Evolutionary conservation across 1,140 invertebrate species (phyloP).

Genomic region (Ceratoteleas bidentatus): DNA sequence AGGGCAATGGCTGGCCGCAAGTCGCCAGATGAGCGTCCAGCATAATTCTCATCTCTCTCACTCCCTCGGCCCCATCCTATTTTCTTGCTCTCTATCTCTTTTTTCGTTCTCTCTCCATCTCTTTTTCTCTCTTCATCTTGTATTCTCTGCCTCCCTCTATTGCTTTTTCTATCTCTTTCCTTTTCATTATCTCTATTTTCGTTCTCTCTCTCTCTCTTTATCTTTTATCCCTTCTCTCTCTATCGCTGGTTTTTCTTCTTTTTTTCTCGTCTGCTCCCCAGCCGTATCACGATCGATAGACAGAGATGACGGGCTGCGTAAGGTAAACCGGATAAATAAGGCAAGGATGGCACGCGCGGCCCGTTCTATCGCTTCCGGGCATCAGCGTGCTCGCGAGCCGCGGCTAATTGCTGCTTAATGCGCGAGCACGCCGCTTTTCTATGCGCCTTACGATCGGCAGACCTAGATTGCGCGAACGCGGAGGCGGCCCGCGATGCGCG

Average conservation of each 20-base stretch:
- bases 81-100: too few relatives aligned
- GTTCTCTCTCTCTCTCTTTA: background rate
- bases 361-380: constrained; percentile 79
- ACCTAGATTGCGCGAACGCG: constrained; percentile 48
- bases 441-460: constrained; percentile 62
- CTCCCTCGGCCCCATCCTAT: too few relatives aligned
- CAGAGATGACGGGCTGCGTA: constrained; percentile 57
- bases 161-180: background rate
- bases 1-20: constrained; percentile 38
- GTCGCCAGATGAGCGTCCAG: constrained; percentile 25
- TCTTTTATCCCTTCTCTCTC: background rate
- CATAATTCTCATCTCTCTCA: too few relatives aligned
- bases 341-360: constrained; percentile 79
- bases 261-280: constrained; percentile 19
- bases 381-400: constrained; percentile 79
- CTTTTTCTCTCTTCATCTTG: too few relatives aligned
- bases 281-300: constrained; percentile 55
- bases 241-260: background rate
- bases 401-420: constrained; percentile 80
- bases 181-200: too few relatives aligned
- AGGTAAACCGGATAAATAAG: constrained; percentile 66
- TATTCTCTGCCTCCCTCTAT: too few relatives aligned
- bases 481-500: constrained; percentile 20
- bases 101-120: background rate
- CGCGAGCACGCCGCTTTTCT: constrained; percentile 76